Percentiles rank a stretch among this genome's conserved stretches.
Conservation (phyloP, 2,797 vertebrate species). For the Mus caroli region DNA sequence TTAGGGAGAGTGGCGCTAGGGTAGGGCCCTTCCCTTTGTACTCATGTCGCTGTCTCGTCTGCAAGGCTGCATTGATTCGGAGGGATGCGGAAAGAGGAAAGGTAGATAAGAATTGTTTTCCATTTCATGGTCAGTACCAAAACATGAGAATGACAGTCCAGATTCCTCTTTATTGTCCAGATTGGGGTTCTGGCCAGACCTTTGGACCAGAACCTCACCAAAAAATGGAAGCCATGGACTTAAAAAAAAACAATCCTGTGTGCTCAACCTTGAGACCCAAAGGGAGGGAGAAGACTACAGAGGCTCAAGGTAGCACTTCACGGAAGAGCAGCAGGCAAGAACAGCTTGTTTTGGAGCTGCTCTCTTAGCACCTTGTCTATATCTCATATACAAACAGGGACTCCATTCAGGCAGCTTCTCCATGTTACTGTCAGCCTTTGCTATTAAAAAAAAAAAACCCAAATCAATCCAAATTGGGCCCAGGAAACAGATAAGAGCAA, state of each 20-base stretch:
- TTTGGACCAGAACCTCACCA: neutral
- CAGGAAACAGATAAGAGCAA: slow-evolving; percentile 26
- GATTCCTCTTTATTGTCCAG: slow-evolving; percentile 8
- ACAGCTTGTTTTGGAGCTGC: neutral
- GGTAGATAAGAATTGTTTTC: neutral
- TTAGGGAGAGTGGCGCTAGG: neutral
- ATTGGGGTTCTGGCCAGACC: neutral
- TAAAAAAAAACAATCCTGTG: neutral
- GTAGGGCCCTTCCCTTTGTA: neutral
- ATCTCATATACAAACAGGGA: neutral
- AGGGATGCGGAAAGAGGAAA: slow-evolving; percentile 10
- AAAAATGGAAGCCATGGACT: neutral
- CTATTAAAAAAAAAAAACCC: neutral
- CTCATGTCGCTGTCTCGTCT: neutral
- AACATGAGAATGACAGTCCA: neutral
- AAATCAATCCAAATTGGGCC: slow-evolving; percentile 20
- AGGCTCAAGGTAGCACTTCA: neutral
- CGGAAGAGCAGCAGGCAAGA: neutral
- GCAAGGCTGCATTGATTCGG: neutral
- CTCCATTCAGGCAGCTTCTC: slow-evolving; percentile 6
- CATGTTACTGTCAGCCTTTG: neutral
- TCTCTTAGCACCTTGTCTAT: neutral
- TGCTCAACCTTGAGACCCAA: neutral
- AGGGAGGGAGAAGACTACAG: neutral
- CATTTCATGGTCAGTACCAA: neutral